Conservation (phyloP, 2,888 invertebrate genomes). For the Panzeria rudis region DNA sequence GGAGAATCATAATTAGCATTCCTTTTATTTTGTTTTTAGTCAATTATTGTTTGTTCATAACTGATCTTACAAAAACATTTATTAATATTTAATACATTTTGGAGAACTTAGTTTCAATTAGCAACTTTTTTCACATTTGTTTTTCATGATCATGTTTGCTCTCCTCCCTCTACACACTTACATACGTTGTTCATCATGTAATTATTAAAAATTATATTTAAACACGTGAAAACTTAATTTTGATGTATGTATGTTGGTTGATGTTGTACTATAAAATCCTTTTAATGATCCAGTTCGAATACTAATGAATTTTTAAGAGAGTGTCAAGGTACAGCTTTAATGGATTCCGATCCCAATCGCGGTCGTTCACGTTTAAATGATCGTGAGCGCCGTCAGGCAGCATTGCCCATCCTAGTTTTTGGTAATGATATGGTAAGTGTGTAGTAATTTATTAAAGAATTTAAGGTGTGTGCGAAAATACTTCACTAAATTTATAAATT, state of each 20-base stretch:
- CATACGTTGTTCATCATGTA: slow-evolving; percentile 32
- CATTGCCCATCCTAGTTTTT: slow-evolving; percentile 94
- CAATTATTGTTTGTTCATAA: background rate
- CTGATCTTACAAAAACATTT: background rate
- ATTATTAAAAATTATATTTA: slow-evolving; percentile 58
- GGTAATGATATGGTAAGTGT: slow-evolving; percentile 91
- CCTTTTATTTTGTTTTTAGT: no score
- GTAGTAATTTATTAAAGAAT: background rate
- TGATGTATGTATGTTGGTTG: slow-evolving; percentile 72
- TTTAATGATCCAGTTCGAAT: slow-evolving; percentile 87
- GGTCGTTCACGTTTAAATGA: slow-evolving; percentile 87
- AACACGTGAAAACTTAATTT: slow-evolving; percentile 70
- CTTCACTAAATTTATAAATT: background rate
- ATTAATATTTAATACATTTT: background rate
- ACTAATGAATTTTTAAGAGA: slow-evolving; percentile 92
- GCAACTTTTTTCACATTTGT: background rate
- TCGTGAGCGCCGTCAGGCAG: slow-evolving; percentile 92
- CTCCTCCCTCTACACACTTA: background rate
- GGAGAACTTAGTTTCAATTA: slow-evolving; percentile 28
- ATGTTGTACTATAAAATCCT: slow-evolving; percentile 70
- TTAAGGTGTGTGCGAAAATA: background rate
- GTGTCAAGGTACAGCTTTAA: slow-evolving; percentile 85
- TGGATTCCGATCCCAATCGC: slow-evolving; percentile 84
- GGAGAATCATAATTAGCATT: no score
- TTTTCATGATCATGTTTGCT: slow-evolving; percentile 33